These are phyloP conservation scores for Ommatoiulus sabulosus DNA, from an alignment of 2,888 invertebrate genomes.

Conservation along the genomic window DNA sequence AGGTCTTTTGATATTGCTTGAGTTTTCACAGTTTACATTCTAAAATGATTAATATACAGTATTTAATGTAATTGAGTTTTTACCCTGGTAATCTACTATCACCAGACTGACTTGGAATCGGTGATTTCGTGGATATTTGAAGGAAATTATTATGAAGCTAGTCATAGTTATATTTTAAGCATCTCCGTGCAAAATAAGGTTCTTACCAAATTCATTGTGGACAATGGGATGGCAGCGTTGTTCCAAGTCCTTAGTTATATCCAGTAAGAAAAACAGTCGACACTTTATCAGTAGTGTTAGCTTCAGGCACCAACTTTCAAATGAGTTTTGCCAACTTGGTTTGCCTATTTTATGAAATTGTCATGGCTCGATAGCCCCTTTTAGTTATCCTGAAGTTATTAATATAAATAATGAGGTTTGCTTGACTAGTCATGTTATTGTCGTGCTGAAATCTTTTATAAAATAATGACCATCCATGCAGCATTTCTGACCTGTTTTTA, in stretches of 20 bases:
- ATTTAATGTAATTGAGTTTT: too few relatives aligned
- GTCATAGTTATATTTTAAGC: too few relatives aligned
- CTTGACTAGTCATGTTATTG: background rate
- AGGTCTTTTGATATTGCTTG: too few relatives aligned
- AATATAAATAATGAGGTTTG: conserved; percentile 32
- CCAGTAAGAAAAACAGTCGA: background rate
- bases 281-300: background rate
- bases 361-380: background rate
- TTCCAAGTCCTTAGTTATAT: background rate
- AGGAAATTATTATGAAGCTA: too few relatives aligned
- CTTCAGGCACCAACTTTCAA: conserved; percentile 1
- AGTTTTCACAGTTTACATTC: too few relatives aligned
- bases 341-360: conserved; percentile 10
- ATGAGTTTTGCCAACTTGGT: background rate
- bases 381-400: background rate
- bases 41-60: too few relatives aligned
- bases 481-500: background rate
- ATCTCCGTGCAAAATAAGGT: background rate
- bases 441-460: background rate
- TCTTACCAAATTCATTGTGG: background rate
- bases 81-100: too few relatives aligned
- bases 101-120: too few relatives aligned
- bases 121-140: too few relatives aligned
- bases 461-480: conserved; percentile 16
- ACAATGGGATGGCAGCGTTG: background rate